A percentile compares a stretch with the other conserved stretches of the same genome.
Conservation (phyloP, 2,888 invertebrate species). For the Hyposoter dolosus region DNA sequence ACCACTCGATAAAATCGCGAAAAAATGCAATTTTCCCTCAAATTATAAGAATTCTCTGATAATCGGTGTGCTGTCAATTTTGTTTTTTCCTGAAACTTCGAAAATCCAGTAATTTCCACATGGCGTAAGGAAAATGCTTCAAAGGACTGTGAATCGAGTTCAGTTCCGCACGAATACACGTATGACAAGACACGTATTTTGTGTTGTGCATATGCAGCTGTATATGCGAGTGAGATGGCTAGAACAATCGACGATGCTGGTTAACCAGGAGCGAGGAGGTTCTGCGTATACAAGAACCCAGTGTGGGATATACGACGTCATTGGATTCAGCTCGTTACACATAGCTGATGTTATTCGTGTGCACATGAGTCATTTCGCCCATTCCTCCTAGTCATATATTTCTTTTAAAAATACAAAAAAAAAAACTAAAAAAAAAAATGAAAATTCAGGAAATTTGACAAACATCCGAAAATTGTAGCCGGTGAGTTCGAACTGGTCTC, state of each 20-base stretch:
- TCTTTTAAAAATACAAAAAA: background rate
- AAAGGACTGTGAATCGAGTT: constrained; percentile 12
- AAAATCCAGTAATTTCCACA: background rate
- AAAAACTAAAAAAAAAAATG: background rate
- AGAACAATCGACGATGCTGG: constrained; percentile 19
- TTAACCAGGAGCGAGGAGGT: constrained; percentile 16
- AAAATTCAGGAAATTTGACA: background rate
- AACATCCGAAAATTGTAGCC: too few relatives aligned
- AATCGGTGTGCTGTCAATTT: background rate
- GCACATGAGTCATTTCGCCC: background rate
- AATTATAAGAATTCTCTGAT: background rate
- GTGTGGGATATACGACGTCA: constrained; percentile 52
- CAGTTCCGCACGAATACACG: background rate
- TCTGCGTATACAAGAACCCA: constrained; percentile 34
- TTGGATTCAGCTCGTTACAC: constrained; percentile 39
- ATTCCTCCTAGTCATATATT: background rate
- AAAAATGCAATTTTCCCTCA: background rate
- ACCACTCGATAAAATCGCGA: background rate
- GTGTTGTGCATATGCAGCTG: constrained; percentile 10
- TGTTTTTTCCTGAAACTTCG: background rate
- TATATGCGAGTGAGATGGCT: background rate
- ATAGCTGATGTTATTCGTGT: constrained; percentile 7
- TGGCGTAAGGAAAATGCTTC: constrained; percentile 3
- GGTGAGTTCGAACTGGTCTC: background rate
- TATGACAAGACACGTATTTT: background rate